Base-by-base conservation (phyloP, 2,113 vertebrate species). In the Micronycteris hirsuta region DNA sequence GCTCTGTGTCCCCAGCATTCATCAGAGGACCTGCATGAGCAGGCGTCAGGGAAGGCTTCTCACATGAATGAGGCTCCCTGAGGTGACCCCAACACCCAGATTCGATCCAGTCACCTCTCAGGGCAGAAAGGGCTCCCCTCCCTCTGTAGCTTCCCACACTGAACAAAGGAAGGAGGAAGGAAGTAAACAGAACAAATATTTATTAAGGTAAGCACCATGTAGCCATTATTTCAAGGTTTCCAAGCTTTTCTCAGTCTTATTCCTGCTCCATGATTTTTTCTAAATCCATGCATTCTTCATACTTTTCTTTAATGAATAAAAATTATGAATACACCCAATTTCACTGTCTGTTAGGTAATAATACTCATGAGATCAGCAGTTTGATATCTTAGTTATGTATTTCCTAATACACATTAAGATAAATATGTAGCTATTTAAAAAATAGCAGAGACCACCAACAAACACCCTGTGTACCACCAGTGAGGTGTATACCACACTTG, bases 271-370 rank as follows among this genome's bases (percentile, higher is more conserved):
- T 70, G 58, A 74, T 33, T 87, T 92, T 81, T 89, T 65, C 70
- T 89, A 86, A 85, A 74, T 85, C 47, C 73, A 38, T 49, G 38
- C 56, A 65, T 71, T 95, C 13, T 85, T 67, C 82, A 86, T 67
- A 83, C 54, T 92, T 91, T 87, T 86, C 88, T 77, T 82, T 83
- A 81, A 47, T 28, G 58, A 47, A 70, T 63, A 24, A 24, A 58
- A 58, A 93, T 77, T 89, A 54, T 88, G 76, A 58, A 45, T 87
- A 73, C 77, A 38, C 65, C 68, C 90, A 61, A 67, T 84, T 45
- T 85, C 70, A 71, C 31, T 41, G 47, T 73, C 49, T 90, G 65
- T 58, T 77, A 90, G 82, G 88, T 95, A 94, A 61, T 82, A 70
- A 63, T 58, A 52, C 13, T 74, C 43, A 80, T 45, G 41, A 78